Evolutionary conservation across 1,140 invertebrate genomes (phyloP).

Genomic region (Matsumurasca onukii): DNA sequence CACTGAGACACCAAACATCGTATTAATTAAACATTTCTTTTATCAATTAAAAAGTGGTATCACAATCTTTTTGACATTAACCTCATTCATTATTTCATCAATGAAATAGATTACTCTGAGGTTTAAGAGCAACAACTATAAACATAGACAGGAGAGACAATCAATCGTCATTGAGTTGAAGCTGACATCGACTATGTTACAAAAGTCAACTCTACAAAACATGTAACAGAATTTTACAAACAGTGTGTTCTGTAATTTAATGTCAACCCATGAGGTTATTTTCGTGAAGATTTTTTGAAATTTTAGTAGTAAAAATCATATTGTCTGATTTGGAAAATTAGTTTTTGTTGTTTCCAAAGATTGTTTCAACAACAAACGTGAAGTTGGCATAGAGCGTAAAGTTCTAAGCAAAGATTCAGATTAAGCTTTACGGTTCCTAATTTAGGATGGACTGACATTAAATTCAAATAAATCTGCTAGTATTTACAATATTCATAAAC

Average conservation of each 20-base stretch:
- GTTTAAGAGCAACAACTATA: constrained; percentile 24
- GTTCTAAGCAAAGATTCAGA: no score
- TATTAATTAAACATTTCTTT: constrained; percentile 34
- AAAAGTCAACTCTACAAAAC: neutral
- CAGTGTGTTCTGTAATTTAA: neutral
- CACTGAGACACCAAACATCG: constrained; percentile 29
- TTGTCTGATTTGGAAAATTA: no score
- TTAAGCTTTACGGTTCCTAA: no score
- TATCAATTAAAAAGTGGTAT: constrained; percentile 39
- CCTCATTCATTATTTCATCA: constrained; percentile 31
- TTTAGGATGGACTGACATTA: no score
- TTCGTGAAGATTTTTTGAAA: no score
- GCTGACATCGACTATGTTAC: constrained; percentile 25
- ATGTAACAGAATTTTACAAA: constrained; percentile 5
- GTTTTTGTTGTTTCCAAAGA: no score
- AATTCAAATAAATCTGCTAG: no score
- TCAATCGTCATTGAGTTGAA: constrained; percentile 11
- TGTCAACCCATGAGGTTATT: neutral
- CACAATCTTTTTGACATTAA: constrained; percentile 41
- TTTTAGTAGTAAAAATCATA: no score
- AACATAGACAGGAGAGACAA: constrained; percentile 31
- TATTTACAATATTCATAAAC: no score
- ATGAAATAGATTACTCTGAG: constrained; percentile 27
- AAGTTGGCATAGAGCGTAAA: no score
- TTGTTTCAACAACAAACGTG: no score